Conservation (phyloP, 1,140 invertebrate genomes). For the Lucilia sericata region DNA sequence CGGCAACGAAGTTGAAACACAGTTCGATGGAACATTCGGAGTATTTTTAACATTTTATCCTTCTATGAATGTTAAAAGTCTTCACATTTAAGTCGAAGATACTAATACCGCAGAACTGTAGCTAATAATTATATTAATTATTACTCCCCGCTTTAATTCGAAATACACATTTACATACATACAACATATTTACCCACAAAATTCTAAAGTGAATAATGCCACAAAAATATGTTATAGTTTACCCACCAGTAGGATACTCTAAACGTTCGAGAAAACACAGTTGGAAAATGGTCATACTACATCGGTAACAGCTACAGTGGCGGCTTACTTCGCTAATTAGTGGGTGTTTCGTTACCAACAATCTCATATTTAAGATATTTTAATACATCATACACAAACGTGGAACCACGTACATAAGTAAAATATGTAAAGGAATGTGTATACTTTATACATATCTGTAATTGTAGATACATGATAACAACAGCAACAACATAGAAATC, state of each 20-base stretch:
- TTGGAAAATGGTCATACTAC: background rate
- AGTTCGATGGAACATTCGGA: background rate
- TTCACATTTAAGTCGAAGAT: no score
- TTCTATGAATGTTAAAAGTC: no score
- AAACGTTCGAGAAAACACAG: background rate
- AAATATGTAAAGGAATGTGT: background rate
- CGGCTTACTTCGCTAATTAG: slow-evolving; percentile 41
- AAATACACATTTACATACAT: no score
- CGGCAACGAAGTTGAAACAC: background rate
- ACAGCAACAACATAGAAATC: slow-evolving; percentile 5
- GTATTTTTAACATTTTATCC: no score
- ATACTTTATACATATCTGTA: background rate
- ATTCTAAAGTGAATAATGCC: no score
- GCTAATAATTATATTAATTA: no score
- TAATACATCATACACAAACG: background rate
- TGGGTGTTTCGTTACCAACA: slow-evolving; percentile 42
- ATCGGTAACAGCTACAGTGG: slow-evolving; percentile 10
- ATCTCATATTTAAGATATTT: slow-evolving; percentile 43
- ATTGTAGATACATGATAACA: background rate
- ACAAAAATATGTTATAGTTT: background rate
- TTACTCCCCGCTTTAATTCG: no score
- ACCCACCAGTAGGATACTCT: background rate
- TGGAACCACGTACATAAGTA: no score
- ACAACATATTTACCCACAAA: no score
- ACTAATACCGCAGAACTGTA: no score